Base-by-base conservation (phyloP, 2,797 vertebrate species). In the Pangasius djambal region DNA sequence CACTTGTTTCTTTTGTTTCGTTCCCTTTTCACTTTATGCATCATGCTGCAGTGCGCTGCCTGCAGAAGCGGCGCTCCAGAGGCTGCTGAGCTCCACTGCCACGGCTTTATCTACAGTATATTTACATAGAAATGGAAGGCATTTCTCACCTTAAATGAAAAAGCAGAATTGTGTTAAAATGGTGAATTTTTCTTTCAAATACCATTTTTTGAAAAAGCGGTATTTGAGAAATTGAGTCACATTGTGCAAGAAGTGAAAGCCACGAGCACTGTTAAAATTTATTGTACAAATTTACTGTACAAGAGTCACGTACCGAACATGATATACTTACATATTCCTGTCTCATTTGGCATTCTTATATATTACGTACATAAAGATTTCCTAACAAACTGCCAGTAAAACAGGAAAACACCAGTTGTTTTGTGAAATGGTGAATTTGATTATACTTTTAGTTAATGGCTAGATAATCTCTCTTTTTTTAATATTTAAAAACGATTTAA, bases 111-210 rank as follows among this genome's bases (percentile, higher is more conserved):
- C 86, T 87, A 59, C 55, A 90, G 40, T 44, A 89, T 93, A 94
- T 94, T 94, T 92, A 90, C 93, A 94, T 92, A 93, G 92, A 94
- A 94, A 94, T 93, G 89, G 93, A 90, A 12, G 52, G 82, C 59
- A 65, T 87, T 65, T 78, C 18, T 63, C 74, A 65, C 74, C 37
- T 74, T 52, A n/a, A 85, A 70, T 65, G 13, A 83, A 85, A 85
- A 34, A 52, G 83, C 48, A 69, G 44, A 52, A 85, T 15, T 70
- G 44, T 55, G n/a, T 52, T 84, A 67, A 84, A 50, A 20, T 50
- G 61, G n/a, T 28, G n/a, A 31, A 72, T 25, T 44, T 83, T 40
- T 57, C 22, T 20, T 5, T 2, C 28, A n/a, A 50, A 52, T 77
- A 16, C 28, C 6, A 7, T 69, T n/a, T 77, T 40, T 78, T 82